Base-by-base conservation (phyloP, 2,113 vertebrate genomes). In the Pseudorectes ferrugineus region DNA sequence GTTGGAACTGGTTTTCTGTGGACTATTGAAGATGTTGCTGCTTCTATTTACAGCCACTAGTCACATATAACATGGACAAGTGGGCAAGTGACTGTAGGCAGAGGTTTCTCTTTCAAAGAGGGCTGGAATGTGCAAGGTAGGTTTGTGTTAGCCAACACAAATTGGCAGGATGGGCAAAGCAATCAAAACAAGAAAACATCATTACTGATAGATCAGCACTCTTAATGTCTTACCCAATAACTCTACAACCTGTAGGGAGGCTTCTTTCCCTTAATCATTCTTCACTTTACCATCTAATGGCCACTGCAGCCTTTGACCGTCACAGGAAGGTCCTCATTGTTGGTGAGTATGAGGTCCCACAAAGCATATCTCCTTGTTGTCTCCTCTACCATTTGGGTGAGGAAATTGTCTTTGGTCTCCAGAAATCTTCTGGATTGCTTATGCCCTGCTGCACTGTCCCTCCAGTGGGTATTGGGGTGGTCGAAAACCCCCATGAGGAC, bases 401-500 rank as follows among this genome's bases (percentile, higher is more conserved):
- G n/a, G 38, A 82, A 89, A 14, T 23, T 48, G 14, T 54, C 43
- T 36, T 35, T 5, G 25, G 5, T 17, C 18, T 54, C 35, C 29
- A 63, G 35, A 35, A 74, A 45, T 15, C 5, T 54, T 38, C 16
- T 59, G 28, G 33, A 36, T 40, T 58, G 31, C 11, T 82, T 22
- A 8, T 28, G 5, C 9, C 22, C 11, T 83, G 24, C 15, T 42
- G 66, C n/a, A n/a, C 13, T 36, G 22, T 26, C 38, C 28, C 8
- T 65, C 12, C 43, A 33, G 26, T 5, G 51, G 29, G 3, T 61
- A 25, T 15, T 5, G 11, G 20, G 8, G 38, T 62, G 20, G 22
- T 12, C 1, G 0, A 67, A 91, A 14, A 24, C 1, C 15, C 2
- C 18, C 18, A 21, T 5, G 18, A 58, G 24, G 24, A 54, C 8